Conservation (phyloP, 2,888 invertebrate species). For the Harmothoe impar region DNA sequence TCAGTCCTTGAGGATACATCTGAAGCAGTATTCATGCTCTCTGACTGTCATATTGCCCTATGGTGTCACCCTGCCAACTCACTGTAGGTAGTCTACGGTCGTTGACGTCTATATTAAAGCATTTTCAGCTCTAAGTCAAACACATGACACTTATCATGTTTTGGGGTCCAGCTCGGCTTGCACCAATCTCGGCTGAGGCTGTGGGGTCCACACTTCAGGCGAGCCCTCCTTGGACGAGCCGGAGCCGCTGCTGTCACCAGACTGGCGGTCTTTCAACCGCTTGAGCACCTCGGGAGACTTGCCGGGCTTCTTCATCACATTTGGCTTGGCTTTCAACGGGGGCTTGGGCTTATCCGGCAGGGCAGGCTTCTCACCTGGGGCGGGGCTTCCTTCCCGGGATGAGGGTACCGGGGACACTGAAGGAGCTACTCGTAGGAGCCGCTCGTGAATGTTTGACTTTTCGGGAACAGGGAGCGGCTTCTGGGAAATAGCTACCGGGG, state of each 20-base stretch:
- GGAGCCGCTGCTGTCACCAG: slow-evolving; percentile 40
- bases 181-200: slow-evolving; percentile 25
- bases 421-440: slow-evolving; percentile 83
- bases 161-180: slow-evolving; percentile 8
- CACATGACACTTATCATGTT: slow-evolving; percentile 12
- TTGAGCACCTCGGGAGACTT: slow-evolving; percentile 66
- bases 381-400: neutral
- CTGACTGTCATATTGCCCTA: neutral
- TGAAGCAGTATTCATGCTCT: neutral
- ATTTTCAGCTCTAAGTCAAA: neutral
- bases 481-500: slow-evolving; percentile 33
- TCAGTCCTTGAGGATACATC: neutral
- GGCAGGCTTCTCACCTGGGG: slow-evolving; percentile 60
- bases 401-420: slow-evolving; percentile 76
- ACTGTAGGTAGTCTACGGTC: neutral
- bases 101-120: neutral
- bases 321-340: slow-evolving; percentile 88
- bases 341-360: slow-evolving; percentile 81
- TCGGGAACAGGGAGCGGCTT: slow-evolving; percentile 35
- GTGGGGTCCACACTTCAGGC: slow-evolving; percentile 53
- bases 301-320: slow-evolving; percentile 87
- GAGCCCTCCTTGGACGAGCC: slow-evolving; percentile 54
- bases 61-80: neutral
- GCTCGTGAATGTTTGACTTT: slow-evolving; percentile 34
- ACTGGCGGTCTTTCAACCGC: slow-evolving; percentile 59